These are phyloP conservation scores for Pseudanteris insignis DNA, from an alignment of 2,888 invertebrate species.

Conservation along the genomic window DNA sequence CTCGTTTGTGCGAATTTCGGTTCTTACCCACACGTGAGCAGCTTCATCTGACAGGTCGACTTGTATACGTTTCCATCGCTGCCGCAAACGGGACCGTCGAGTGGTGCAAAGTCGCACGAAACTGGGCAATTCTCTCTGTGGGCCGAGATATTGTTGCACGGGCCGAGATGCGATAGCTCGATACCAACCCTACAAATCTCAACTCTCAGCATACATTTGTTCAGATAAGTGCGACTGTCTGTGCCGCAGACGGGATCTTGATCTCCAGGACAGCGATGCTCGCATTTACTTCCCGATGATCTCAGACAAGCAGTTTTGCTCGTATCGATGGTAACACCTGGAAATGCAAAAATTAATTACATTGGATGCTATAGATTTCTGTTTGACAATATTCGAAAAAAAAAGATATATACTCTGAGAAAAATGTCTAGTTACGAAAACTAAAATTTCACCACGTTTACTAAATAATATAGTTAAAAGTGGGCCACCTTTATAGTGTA, in stretches of 20 bases:
- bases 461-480: too few species aligned
- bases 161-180: slow-evolving; percentile 72
- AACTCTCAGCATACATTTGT: slow-evolving; percentile 72
- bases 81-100: slow-evolving; percentile 91
- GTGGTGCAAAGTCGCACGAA: slow-evolving; percentile 84
- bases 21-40: slow-evolving; percentile 86
- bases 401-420: too few species aligned
- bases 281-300: slow-evolving; percentile 69
- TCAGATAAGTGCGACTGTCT: slow-evolving; percentile 85
- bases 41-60: slow-evolving; percentile 92
- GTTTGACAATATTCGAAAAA: too few species aligned
- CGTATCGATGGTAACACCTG: slow-evolving; percentile 63
- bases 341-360: slow-evolving; percentile 5
- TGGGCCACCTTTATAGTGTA: too few species aligned
- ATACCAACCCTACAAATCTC: slow-evolving; percentile 71
- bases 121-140: slow-evolving; percentile 90
- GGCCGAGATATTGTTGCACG: slow-evolving; percentile 78
- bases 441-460: too few species aligned
- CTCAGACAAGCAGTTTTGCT: slow-evolving; percentile 67
- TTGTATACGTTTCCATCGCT: slow-evolving; percentile 93
- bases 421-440: too few species aligned
- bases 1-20: too few species aligned
- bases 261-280: slow-evolving; percentile 80
- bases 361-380: too few species aligned
- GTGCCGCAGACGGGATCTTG: slow-evolving; percentile 90